phyloP scores from a whole-genome alignment of 2,888 invertebrate species.

The Chloroclystis v-ata region DNA sequence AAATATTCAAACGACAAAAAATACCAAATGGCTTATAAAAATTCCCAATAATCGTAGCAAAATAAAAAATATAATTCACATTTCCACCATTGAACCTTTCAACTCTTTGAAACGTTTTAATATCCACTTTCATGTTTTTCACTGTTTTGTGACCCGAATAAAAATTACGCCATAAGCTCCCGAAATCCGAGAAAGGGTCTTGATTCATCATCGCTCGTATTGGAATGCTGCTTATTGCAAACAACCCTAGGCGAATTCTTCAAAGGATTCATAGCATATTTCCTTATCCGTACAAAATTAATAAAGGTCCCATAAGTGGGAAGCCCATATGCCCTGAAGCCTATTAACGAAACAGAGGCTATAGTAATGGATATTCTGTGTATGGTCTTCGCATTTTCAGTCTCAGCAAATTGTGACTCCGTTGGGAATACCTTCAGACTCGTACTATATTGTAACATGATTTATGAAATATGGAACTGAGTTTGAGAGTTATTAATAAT shows the following conservation, averaged over 20 bases:
- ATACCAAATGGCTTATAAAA: not conserved
- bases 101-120: too few relatives aligned
- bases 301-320: slow-evolving; percentile 17
- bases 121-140: too few relatives aligned
- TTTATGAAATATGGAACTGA: slow-evolving; percentile 4
- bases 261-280: slow-evolving; percentile 4
- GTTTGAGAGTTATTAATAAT: not conserved
- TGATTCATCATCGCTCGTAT: not conserved
- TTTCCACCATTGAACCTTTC: too few relatives aligned
- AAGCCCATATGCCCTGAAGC: too few relatives aligned
- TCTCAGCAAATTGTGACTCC: slow-evolving; percentile 16
- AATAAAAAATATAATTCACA: too few relatives aligned
- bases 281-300: slow-evolving; percentile 11
- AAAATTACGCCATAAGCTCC: not conserved
- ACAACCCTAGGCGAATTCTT: not conserved
- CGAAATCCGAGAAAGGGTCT: not conserved
- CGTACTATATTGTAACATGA: slow-evolving; percentile 15
- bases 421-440: slow-evolving; percentile 9
- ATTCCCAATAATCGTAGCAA: too few relatives aligned
- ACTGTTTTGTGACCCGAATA: not conserved
- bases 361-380: slow-evolving; percentile 10
- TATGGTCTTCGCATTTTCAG: slow-evolving; percentile 1
- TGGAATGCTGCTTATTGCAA: not conserved
- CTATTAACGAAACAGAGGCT: slow-evolving; percentile 13
- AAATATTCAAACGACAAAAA: not conserved